Conservation (phyloP, 2,113 vertebrate genomes). For the Xiphorhynchus elegans region DNA sequence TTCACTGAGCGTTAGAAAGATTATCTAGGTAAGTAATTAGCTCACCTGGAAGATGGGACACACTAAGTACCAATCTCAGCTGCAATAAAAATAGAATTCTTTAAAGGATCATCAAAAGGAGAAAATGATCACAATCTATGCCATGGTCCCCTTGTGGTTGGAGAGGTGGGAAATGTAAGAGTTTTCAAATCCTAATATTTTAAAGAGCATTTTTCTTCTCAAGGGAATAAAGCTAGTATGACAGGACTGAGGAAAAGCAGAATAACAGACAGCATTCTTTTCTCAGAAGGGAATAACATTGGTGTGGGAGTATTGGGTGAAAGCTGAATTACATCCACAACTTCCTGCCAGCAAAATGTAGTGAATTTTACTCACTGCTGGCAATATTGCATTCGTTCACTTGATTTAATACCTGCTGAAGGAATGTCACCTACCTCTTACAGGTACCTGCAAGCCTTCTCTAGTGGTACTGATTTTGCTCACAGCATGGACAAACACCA, state of each 20-base stretch:
- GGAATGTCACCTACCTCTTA: not conserved
- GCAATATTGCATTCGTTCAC: not conserved
- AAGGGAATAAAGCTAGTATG: not conserved
- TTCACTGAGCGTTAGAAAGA: not conserved
- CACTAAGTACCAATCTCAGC: not conserved
- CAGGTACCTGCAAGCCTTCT: not conserved
- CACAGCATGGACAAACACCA: not conserved
- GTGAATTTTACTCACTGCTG: not conserved
- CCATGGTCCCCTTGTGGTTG: not conserved
- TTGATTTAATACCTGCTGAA: not conserved
- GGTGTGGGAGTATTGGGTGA: not conserved
- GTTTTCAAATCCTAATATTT: not conserved
- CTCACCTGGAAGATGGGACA: not conserved
- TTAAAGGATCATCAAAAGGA: not conserved
- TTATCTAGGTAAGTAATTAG: conserved; percentile 12
- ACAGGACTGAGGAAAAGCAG: not conserved
- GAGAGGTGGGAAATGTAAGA: not conserved
- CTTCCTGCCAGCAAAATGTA: not conserved
- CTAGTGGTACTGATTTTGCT: not conserved
- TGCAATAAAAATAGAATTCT: not conserved
- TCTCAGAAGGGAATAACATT: not conserved
- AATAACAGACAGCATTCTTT: not conserved
- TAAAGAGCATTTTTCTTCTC: not conserved
- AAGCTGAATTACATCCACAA: not conserved
- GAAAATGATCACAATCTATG: not conserved